A percentile compares a stretch with the other conserved stretches of the same genome.
Conservation (phyloP, 2,888 invertebrate species). For the Iphiclides podalirius region DNA sequence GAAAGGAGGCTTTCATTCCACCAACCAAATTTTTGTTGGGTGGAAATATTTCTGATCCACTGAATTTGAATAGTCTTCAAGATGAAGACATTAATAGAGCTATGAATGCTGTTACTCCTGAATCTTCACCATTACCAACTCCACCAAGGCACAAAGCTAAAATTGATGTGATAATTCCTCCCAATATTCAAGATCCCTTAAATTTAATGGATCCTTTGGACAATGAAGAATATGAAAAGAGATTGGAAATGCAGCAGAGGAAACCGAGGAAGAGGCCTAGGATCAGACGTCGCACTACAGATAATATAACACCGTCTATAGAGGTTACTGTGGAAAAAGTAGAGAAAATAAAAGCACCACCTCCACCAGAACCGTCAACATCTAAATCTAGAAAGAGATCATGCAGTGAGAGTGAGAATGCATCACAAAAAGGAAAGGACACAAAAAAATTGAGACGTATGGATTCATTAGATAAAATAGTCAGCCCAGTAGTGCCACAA, state of each 20-base stretch:
- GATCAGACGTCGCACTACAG: slow-evolving; percentile 69
- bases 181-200: slow-evolving; percentile 94
- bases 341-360: slow-evolving; percentile 60
- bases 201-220: slow-evolving; percentile 90
- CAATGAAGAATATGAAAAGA: slow-evolving; percentile 90
- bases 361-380: slow-evolving; percentile 60
- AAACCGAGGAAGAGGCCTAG: slow-evolving; percentile 85
- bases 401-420: slow-evolving; percentile 78
- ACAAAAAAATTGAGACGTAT: slow-evolving; percentile 82
- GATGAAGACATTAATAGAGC: slow-evolving; percentile 88
- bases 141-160: slow-evolving; percentile 89
- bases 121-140: slow-evolving; percentile 93
- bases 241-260: slow-evolving; percentile 84
- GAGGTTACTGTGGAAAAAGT: slow-evolving; percentile 46
- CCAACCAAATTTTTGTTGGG: slow-evolving; percentile 96
- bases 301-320: slow-evolving; percentile 56
- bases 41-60: slow-evolving; percentile 96
- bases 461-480: slow-evolving; percentile 92
- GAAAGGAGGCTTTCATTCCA: slow-evolving; percentile 88
- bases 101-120: slow-evolving; percentile 94
- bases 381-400: slow-evolving; percentile 71
- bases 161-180: slow-evolving; percentile 95
- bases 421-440: slow-evolving; percentile 75
- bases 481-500: slow-evolving; percentile 94
- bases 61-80: slow-evolving; percentile 95